phyloP scores from a whole-genome alignment of 2,797 vertebrate species.

The Gadopsis marmoratus region DNA sequence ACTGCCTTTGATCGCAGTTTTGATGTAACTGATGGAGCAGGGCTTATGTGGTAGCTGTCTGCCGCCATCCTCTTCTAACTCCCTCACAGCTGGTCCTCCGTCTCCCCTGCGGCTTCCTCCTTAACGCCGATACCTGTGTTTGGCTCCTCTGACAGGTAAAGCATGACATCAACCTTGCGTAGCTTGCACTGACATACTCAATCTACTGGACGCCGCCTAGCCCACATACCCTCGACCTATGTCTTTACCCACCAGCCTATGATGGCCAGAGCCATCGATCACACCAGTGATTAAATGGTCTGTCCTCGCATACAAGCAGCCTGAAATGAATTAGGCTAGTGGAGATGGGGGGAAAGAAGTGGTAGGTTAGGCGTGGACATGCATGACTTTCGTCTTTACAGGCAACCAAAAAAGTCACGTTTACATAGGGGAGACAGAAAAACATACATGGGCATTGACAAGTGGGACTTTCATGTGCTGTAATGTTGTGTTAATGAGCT shows the following conservation, averaged over 20 bases:
- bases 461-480: slow-evolving; percentile 62
- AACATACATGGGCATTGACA: slow-evolving; percentile 66
- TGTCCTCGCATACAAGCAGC: slow-evolving; percentile 54
- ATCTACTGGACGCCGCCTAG: slow-evolving; percentile 39
- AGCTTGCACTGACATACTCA: slow-evolving; percentile 45
- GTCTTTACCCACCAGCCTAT: slow-evolving; percentile 69
- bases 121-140: slow-evolving; percentile 68
- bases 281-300: slow-evolving; percentile 62
- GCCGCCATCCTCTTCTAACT: slow-evolving; percentile 40
- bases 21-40: slow-evolving; percentile 49
- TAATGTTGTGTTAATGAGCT: slow-evolving; percentile 65
- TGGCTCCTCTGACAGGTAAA: slow-evolving; percentile 59
- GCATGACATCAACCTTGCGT: slow-evolving; percentile 42
- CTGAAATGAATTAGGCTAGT: slow-evolving; percentile 60
- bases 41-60: slow-evolving; percentile 49
- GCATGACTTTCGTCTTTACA: slow-evolving; percentile 35
- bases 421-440: slow-evolving; percentile 53
- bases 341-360: slow-evolving; percentile 30
- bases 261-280: slow-evolving; percentile 54
- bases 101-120: slow-evolving; percentile 46
- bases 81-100: slow-evolving; percentile 58
- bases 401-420: slow-evolving; percentile 48
- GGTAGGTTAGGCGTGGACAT: slow-evolving; percentile 8
- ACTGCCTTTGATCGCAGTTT: slow-evolving; percentile 62
- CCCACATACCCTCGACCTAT: slow-evolving; percentile 49